Conservation (phyloP, 2,888 invertebrate species). For the Scaptomyza flava region DNA sequence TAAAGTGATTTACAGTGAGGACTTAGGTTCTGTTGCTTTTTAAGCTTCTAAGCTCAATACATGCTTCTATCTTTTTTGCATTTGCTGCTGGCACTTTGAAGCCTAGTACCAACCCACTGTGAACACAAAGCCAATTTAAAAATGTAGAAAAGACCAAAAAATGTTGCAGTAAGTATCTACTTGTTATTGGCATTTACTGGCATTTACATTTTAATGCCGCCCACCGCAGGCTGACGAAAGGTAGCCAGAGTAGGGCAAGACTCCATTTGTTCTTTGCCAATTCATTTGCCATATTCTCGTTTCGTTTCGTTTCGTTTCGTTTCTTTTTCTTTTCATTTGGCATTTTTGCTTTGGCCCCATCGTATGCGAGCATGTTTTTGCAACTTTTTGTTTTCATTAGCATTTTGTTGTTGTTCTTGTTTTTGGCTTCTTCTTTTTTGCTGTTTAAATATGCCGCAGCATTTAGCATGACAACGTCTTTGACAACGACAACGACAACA, state of each 20-base stretch:
- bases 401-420: slow-evolving; percentile 44
- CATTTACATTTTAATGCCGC: slow-evolving; percentile 68
- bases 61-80: slow-evolving; percentile 23
- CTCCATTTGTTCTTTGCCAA: slow-evolving; percentile 65
- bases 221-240: slow-evolving; percentile 34
- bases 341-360: slow-evolving; percentile 16
- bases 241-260: slow-evolving; percentile 10
- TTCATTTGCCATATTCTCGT: slow-evolving; percentile 58
- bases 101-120: background rate
- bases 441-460: slow-evolving; percentile 73
- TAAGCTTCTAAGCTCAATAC: background rate
- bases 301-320: slow-evolving; percentile 29
- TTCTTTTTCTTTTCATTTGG: slow-evolving; percentile 14
- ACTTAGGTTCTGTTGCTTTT: background rate
- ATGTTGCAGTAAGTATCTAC: slow-evolving; percentile 56
- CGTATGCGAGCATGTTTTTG: slow-evolving; percentile 33
- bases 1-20: slow-evolving; percentile 10
- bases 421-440: slow-evolving; percentile 54
- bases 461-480: slow-evolving; percentile 75
- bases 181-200: slow-evolving; percentile 66
- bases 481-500: slow-evolving; percentile 45
- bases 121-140: slow-evolving; percentile 7
- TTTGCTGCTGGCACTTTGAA: slow-evolving; percentile 31
- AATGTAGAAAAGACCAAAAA: slow-evolving; percentile 33
- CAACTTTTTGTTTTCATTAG: slow-evolving; percentile 56